A percentile compares a stretch with the other conserved stretches of the same genome.
phyloP scores from a whole-genome alignment of 2,113 vertebrate genomes.

The Hylia prasina region DNA sequence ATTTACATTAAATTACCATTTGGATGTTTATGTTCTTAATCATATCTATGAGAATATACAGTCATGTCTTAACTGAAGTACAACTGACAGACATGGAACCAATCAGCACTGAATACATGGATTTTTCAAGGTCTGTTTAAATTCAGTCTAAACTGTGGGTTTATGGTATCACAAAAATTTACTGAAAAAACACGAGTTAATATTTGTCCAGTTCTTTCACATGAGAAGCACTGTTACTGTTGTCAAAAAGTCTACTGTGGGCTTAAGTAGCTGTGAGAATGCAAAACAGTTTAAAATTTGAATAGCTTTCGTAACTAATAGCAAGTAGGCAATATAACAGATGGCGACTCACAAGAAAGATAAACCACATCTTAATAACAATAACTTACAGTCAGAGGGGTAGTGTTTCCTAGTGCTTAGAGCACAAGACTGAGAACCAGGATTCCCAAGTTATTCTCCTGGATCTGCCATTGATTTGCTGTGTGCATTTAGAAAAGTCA shows the following conservation, averaged over 20 bases:
- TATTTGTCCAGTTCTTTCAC: conserved; percentile 53
- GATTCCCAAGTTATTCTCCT: not conserved
- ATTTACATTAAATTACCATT: conserved; percentile 38
- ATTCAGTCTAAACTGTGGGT: conserved; percentile 26
- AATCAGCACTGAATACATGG: not conserved
- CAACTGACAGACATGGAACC: not conserved
- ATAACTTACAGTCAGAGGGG: conserved; percentile 32
- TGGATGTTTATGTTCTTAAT: conserved; percentile 23
- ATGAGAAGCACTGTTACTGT: conserved; percentile 23
- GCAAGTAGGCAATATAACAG: conserved; percentile 44
- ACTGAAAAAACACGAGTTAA: conserved; percentile 48
- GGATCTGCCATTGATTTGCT: not conserved
- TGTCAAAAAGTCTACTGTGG: conserved; percentile 60
- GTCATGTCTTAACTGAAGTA: not conserved
- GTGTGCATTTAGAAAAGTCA: not conserved
- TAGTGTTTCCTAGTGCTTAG: not conserved
- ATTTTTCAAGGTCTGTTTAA: conserved; percentile 40
- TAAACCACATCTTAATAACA: conserved; percentile 41
- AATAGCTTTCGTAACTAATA: conserved; percentile 59
- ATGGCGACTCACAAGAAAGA: conserved; percentile 25
- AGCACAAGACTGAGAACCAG: not conserved
- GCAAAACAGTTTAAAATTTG: conserved; percentile 53
- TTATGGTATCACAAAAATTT: conserved; percentile 63
- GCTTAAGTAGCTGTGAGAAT: conserved; percentile 43
- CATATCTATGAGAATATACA: not conserved